Conservation (phyloP, 2,113 vertebrate genomes). For the Heliornis fulica region DNA sequence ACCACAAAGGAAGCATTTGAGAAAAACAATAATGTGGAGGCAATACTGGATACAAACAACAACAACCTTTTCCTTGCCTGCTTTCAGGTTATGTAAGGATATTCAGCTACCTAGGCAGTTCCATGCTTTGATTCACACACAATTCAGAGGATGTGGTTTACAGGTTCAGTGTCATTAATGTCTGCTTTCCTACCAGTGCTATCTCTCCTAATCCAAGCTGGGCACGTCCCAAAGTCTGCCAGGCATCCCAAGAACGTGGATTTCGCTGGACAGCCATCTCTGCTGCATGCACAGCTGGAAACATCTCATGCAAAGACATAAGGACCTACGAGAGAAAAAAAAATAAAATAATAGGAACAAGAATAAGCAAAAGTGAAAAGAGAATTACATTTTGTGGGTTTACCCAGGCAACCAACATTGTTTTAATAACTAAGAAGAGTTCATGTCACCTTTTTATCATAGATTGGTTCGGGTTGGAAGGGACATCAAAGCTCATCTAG, state of each 20-base stretch:
- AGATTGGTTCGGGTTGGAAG: too few species aligned
- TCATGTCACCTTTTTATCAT: neutral
- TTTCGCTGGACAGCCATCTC: conserved; percentile 89
- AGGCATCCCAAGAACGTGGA: conserved; percentile 89
- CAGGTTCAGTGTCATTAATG: neutral
- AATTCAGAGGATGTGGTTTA: neutral
- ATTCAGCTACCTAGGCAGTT: neutral
- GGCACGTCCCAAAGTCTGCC: conserved; percentile 93
- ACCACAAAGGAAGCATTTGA: neutral
- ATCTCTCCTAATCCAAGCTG: conserved; percentile 95
- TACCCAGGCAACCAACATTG: neutral
- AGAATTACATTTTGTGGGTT: neutral
- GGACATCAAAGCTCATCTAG: too few species aligned
- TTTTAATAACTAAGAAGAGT: neutral
- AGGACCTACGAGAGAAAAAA: conserved; percentile 78
- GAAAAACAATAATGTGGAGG: neutral
- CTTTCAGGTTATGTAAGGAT: neutral
- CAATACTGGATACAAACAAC: neutral
- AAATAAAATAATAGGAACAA: neutral
- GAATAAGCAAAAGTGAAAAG: neutral
- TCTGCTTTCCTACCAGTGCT: conserved; percentile 78
- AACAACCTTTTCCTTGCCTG: neutral
- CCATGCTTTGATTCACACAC: neutral
- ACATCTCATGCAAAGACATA: conserved; percentile 89
- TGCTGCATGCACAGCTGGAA: conserved; percentile 91